Evolutionary conservation across 2,113 vertebrate species (phyloP).

Genomic region (Malaclemys terrapin): DNA sequence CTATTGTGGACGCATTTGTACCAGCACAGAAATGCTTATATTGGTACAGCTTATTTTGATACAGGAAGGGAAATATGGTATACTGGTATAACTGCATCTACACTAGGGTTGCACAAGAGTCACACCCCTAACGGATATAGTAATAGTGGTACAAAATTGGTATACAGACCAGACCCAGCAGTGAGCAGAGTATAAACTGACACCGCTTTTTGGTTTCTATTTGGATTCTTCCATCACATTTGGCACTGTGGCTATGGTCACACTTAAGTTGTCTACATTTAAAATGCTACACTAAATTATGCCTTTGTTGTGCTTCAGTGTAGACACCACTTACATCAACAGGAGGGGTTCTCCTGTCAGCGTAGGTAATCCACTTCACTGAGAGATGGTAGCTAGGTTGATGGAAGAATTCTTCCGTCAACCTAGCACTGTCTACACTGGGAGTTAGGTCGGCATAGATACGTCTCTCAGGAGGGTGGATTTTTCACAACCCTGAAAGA

Average conservation of each 20-base stretch:
- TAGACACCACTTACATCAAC: not conserved
- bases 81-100: not conserved
- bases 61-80: conserved; percentile 5
- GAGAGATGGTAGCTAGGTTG: not conserved
- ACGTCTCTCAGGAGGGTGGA: not conserved
- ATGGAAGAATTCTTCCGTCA: not conserved
- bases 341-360: no score
- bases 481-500: not conserved
- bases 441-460: not conserved
- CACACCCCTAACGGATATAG: not conserved
- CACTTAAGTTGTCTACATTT: not conserved
- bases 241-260: not conserved
- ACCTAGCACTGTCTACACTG: not conserved
- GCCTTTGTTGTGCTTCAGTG: not conserved
- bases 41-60: not conserved
- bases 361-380: not conserved
- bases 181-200: not conserved
- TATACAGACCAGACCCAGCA: not conserved
- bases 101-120: not conserved
- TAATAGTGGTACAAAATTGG: not conserved
- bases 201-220: not conserved
- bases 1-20: not conserved
- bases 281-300: not conserved
- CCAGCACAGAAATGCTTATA: conserved; percentile 20
- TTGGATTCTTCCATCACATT: not conserved